Conservation (phyloP, 35 echinoderm and acorn worm genomes). For the Nesometra sesokonis region DNA sequence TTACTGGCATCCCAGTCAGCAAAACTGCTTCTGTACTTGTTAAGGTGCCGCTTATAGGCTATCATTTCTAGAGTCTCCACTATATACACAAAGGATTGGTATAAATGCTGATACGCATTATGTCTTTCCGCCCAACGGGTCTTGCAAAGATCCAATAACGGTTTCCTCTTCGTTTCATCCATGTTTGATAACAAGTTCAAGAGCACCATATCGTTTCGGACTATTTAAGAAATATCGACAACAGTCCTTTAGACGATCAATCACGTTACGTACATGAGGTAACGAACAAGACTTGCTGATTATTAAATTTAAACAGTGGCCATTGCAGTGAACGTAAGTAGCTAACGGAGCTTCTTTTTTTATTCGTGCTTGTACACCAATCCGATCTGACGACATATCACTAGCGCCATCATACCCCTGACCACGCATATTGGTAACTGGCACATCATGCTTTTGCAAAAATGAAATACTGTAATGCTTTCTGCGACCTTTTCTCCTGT, state of each 20-base stretch:
- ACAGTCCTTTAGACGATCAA: background rate
- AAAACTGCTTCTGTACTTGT: too few relatives aligned
- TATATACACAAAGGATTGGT: background rate
- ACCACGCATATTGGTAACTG: constrained; percentile 2
- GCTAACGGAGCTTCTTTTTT: constrained; percentile 15
- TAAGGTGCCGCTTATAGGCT: background rate
- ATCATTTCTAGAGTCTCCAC: background rate
- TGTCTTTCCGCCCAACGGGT: constrained; percentile 31
- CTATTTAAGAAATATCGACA: too few relatives aligned
- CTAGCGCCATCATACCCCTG: constrained; percentile 20
- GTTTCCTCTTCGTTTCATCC: constrained; percentile 15
- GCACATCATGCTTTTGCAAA: background rate
- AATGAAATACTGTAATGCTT: background rate
- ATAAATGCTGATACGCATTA: constrained; percentile 33
- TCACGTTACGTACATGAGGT: background rate
- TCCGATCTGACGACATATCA: constrained; percentile 24
- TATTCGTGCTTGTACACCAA: constrained; percentile 10
- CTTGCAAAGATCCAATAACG: constrained; percentile 12
- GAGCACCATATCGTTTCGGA: too few relatives aligned
- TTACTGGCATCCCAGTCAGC: background rate
- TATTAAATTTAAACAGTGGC: background rate
- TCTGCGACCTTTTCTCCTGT: background rate
- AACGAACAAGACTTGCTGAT: background rate
- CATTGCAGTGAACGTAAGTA: constrained; percentile 5
- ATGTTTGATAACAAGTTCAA: too few relatives aligned